Evolutionary conservation across 2,888 invertebrate genomes (phyloP).

Genomic region (Bellardia pandia): DNA sequence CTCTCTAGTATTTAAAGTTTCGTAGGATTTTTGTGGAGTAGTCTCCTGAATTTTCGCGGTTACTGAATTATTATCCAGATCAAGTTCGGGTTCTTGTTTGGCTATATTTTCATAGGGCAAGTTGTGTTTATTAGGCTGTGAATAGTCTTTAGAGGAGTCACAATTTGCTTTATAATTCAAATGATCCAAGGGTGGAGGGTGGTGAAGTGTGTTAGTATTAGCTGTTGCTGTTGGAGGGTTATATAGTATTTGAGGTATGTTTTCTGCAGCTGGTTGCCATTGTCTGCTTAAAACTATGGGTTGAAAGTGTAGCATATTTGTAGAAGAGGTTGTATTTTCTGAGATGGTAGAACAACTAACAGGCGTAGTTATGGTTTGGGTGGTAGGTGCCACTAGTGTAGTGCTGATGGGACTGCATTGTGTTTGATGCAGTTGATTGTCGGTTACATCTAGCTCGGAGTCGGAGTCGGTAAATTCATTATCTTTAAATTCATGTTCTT

Average conservation of each 20-base stretch:
- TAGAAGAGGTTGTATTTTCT: neutral
- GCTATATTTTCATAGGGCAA: conserved; percentile 10
- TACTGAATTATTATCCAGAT: neutral
- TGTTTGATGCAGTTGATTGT: conserved; percentile 18
- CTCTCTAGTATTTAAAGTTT: neutral
- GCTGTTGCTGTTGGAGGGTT: neutral
- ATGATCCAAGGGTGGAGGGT: neutral
- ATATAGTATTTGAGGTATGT: neutral
- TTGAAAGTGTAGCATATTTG: conserved; percentile 45
- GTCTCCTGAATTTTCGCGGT: neutral
- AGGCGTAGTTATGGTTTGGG: conserved; percentile 30
- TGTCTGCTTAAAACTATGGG: conserved; percentile 64
- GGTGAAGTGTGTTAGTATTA: neutral
- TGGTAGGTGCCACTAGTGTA: neutral
- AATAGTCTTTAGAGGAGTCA: conserved; percentile 45
- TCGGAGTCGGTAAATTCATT: conserved; percentile 59
- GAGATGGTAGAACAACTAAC: neutral
- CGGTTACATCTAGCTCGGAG: conserved; percentile 56
- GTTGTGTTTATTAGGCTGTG: neutral
- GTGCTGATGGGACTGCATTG: conserved; percentile 37
- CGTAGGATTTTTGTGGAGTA: neutral
- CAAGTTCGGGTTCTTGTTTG: conserved; percentile 58
- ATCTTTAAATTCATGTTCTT: conserved; percentile 50
- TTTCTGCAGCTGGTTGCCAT: conserved; percentile 39
- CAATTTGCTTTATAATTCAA: conserved; percentile 4